phyloP scores from a whole-genome alignment of 2,797 vertebrate genomes.

The Pangasius krempfi region DNA sequence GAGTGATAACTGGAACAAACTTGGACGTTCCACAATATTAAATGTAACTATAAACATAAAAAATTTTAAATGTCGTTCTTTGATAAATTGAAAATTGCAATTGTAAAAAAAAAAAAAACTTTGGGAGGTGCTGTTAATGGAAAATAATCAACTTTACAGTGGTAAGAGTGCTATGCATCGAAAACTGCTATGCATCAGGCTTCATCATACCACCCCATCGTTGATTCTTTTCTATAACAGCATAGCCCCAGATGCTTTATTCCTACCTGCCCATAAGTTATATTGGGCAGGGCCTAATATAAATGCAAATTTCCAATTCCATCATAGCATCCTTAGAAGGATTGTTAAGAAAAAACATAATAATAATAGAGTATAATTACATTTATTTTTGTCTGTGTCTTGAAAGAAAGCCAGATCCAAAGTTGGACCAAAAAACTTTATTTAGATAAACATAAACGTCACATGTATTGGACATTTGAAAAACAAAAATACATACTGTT shows the following conservation, averaged over 20 bases:
- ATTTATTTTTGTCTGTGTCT: background rate
- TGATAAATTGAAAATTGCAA: background rate
- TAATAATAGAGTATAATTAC: background rate
- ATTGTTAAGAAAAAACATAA: background rate
- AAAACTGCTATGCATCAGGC: background rate
- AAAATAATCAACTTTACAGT: background rate
- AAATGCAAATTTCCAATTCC: background rate
- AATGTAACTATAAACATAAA: background rate
- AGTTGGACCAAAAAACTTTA: conserved; percentile 52
- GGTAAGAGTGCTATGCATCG: background rate
- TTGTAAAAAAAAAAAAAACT: background rate
- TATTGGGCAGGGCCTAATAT: background rate
- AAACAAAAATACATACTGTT: conserved; percentile 43
- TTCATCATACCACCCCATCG: background rate
- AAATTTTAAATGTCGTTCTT: background rate
- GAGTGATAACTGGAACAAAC: background rate
- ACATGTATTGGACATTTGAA: conserved; percentile 54
- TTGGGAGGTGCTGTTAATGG: background rate
- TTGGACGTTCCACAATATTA: background rate
- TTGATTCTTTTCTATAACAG: background rate
- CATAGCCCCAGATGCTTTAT: background rate
- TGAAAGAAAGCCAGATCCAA: conserved; percentile 1
- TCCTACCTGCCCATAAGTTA: background rate
- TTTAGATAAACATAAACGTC: conserved; percentile 51
- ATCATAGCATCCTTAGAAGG: background rate